Conservation (phyloP, 2,113 vertebrate genomes). For the Seriola quinqueradiata region DNA sequence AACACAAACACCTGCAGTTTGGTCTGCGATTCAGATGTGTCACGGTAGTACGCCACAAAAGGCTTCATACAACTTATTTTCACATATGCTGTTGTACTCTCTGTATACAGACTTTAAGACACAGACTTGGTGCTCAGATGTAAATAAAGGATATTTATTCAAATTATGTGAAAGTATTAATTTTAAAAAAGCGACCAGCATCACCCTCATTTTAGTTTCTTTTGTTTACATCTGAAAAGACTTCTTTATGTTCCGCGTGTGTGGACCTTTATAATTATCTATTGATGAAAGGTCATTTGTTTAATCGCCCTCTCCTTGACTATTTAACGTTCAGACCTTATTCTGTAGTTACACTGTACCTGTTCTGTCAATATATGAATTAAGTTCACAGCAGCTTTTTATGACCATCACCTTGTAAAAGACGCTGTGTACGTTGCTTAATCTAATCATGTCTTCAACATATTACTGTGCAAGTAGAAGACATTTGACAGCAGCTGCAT, state of each 20-base stretch:
- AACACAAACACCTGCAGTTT: not conserved
- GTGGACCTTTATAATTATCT: not conserved
- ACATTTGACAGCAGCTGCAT: not conserved
- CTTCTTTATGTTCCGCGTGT: not conserved
- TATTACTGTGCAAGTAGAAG: not conserved
- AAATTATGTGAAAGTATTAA: too few relatives aligned
- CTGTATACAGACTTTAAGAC: not conserved
- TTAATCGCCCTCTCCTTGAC: not conserved
- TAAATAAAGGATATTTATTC: not conserved
- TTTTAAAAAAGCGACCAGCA: not conserved
- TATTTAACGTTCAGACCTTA: not conserved
- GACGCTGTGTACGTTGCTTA: not conserved
- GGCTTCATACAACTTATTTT: not conserved
- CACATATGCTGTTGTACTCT: not conserved
- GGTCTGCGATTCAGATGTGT: not conserved
- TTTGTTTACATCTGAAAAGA: not conserved
- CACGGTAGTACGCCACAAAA: too few relatives aligned
- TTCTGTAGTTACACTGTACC: not conserved
- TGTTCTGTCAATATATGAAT: not conserved
- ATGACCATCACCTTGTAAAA: not conserved
- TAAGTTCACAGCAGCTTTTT: not conserved
- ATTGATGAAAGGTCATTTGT: constrained; percentile 10
- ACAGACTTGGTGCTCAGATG: not conserved
- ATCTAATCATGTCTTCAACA: not conserved
- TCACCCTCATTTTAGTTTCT: not conserved